A percentile compares a stretch with the other conserved stretches of the same genome.
phyloP scores from a whole-genome alignment of 2,888 invertebrate species.

The Petrophora chlorosata region DNA sequence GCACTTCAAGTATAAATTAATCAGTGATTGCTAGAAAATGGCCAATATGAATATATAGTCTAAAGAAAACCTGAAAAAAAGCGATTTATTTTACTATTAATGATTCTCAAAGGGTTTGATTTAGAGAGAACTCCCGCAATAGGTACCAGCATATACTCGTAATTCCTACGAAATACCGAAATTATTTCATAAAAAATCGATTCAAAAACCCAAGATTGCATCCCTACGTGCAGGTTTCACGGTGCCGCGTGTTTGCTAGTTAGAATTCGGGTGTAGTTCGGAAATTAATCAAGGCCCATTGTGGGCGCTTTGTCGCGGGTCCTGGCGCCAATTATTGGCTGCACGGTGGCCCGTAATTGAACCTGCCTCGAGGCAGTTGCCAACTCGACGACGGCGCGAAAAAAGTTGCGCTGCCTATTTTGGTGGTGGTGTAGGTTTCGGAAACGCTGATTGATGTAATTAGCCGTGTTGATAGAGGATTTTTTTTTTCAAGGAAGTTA shows the following conservation, averaged over 20 bases:
- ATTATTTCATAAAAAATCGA: too few relatives aligned
- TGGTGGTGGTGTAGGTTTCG: neutral
- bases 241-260: slow-evolving; percentile 75
- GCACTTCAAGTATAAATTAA: too few relatives aligned
- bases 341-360: slow-evolving; percentile 72
- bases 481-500: too few relatives aligned
- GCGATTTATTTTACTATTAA: too few relatives aligned
- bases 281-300: slow-evolving; percentile 82
- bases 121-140: too few relatives aligned
- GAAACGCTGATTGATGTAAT: neutral
- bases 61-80: too few relatives aligned
- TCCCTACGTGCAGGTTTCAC: slow-evolving; percentile 51
- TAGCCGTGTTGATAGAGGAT: too few relatives aligned
- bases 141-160: too few relatives aligned
- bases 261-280: slow-evolving; percentile 82
- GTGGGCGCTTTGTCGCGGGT: slow-evolving; percentile 80
- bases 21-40: too few relatives aligned
- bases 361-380: slow-evolving; percentile 62
- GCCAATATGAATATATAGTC: too few relatives aligned
- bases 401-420: slow-evolving; percentile 49
- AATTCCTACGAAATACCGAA: too few relatives aligned
- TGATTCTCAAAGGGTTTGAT: too few relatives aligned
- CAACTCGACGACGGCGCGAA: slow-evolving; percentile 42
- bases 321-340: slow-evolving; percentile 79
- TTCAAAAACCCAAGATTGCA: neutral